phyloP scores from a whole-genome alignment of 2,888 invertebrate species.

The Trypoxylon attenuatum region DNA sequence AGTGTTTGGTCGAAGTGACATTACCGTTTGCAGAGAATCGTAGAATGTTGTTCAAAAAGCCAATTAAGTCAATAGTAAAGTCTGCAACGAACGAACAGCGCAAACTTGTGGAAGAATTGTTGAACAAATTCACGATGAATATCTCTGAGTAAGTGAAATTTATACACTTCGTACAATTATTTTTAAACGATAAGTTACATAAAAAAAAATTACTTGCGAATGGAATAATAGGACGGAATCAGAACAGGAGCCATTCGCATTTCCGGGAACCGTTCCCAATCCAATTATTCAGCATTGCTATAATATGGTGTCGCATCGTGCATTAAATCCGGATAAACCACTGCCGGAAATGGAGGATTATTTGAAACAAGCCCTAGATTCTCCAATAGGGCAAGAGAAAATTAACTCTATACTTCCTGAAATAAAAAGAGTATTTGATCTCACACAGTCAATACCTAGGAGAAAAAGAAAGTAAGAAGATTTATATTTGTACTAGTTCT shows the following conservation, averaged over 20 bases:
- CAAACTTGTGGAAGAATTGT: neutral
- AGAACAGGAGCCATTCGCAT: conserved; percentile 15
- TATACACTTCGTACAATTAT: neutral
- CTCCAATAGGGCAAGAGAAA: conserved; percentile 37
- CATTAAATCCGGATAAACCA: conserved; percentile 55
- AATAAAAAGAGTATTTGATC: no score
- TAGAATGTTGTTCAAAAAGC: conserved; percentile 19
- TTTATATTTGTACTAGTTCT: no score
- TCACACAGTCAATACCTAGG: no score
- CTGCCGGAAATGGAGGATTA: conserved; percentile 51
- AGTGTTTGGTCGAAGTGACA: conserved; percentile 36
- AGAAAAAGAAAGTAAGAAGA: no score
- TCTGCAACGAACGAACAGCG: conserved; percentile 26
- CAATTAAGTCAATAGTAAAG: conserved; percentile 21
- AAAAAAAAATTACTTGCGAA: no score
- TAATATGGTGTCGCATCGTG: conserved; percentile 59
- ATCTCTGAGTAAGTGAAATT: neutral
- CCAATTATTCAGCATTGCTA: conserved; percentile 57
- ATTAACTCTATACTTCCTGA: no score
- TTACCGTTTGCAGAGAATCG: conserved; percentile 33
- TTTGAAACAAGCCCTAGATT: conserved; percentile 45
- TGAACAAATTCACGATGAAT: neutral
- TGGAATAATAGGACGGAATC: neutral
- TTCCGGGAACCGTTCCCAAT: conserved; percentile 52
- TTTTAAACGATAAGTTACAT: no score